Evolutionary conservation across 2,888 invertebrate genomes (phyloP), one percentile per base, ranked within the genome.

Genomic region (Diaprepes abbreviatus): DNA sequence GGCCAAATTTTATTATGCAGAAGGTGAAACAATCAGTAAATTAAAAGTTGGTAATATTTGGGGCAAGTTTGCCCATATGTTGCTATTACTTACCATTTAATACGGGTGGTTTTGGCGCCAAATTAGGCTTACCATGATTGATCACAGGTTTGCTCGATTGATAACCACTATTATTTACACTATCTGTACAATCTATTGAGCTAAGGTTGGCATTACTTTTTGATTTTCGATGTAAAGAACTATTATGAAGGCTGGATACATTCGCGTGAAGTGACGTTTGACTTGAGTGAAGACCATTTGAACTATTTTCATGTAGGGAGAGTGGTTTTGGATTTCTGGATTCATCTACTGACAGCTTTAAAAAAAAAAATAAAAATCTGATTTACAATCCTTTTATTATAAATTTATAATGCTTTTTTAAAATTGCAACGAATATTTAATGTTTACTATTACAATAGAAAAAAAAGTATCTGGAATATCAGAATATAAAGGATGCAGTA

Each of bases 31-130:
- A n/a, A n/a, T n/a, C n/a, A n/a, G n/a, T n/a, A n/a, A n/a, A n/a
- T n/a, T n/a, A n/a, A n/a, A n/a, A n/a, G n/a, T n/a, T n/a, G n/a
- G n/a, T n/a, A n/a, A n/a, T n/a, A n/a, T n/a, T n/a, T n/a, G n/a
- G n/a, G n/a, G n/a, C n/a, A n/a, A n/a, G n/a, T n/a, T n/a, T n/a
- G n/a, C n/a, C n/a, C n/a, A n/a, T n/a, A n/a, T n/a, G n/a, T n/a
- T n/a, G 3, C 28, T 28, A 28, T 9, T 10, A 72, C 74, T 79
- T 79, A 81, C 83, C 80, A 64, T 86, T 85, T 50, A 88, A 76
- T 75, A 86, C 85, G 6, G 94, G 93, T 17, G 95, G 95, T 83
- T 93, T 94, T 1, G 95, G 95, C 21, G 94, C 94, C 74, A 94
- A 84, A 83, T 92, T 89, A 17, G 94, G 94, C 84, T 95, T 95